phyloP scores from a whole-genome alignment of 2,113 vertebrate species.

The Menura novaehollandiae region DNA sequence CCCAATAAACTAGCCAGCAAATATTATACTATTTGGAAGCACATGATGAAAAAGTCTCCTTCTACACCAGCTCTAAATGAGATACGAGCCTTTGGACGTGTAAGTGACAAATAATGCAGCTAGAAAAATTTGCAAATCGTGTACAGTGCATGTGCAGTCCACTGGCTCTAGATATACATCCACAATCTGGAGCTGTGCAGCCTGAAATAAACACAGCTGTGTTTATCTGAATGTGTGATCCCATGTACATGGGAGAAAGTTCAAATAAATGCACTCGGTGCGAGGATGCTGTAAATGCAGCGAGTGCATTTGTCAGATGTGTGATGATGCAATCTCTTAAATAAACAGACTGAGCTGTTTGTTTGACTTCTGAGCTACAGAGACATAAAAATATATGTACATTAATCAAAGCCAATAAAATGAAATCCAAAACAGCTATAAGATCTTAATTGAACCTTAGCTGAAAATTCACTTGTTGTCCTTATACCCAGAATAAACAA shows the following conservation, averaged over 20 bases:
- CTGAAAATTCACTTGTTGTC: slow-evolving; percentile 20
- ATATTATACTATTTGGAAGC: neutral
- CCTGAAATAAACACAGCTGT: slow-evolving; percentile 79
- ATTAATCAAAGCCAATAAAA: slow-evolving; percentile 28
- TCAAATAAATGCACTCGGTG: slow-evolving; percentile 73
- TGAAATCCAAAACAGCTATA: slow-evolving; percentile 7
- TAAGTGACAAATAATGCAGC: slow-evolving; percentile 23
- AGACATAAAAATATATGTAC: slow-evolving; percentile 33
- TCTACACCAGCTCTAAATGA: neutral
- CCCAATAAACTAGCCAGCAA: neutral
- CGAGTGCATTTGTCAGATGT: slow-evolving; percentile 72
- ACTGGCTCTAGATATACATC: slow-evolving; percentile 60
- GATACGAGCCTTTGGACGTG: neutral
- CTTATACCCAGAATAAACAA: slow-evolving; percentile 2
- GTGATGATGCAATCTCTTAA: slow-evolving; percentile 71
- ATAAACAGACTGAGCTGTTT: slow-evolving; percentile 67
- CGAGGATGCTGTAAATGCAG: slow-evolving; percentile 57
- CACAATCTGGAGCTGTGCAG: slow-evolving; percentile 63
- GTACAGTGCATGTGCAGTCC: slow-evolving; percentile 33
- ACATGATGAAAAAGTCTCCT: neutral
- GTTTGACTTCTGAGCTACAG: slow-evolving; percentile 63
- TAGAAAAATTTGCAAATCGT: slow-evolving; percentile 36
- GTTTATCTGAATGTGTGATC: slow-evolving; percentile 77
- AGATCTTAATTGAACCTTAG: neutral
- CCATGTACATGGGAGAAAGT: slow-evolving; percentile 74